Percentiles rank a stretch among this genome's conserved stretches.
Conservation (phyloP, 2,888 invertebrate genomes). For the Antheraea yamamai region DNA sequence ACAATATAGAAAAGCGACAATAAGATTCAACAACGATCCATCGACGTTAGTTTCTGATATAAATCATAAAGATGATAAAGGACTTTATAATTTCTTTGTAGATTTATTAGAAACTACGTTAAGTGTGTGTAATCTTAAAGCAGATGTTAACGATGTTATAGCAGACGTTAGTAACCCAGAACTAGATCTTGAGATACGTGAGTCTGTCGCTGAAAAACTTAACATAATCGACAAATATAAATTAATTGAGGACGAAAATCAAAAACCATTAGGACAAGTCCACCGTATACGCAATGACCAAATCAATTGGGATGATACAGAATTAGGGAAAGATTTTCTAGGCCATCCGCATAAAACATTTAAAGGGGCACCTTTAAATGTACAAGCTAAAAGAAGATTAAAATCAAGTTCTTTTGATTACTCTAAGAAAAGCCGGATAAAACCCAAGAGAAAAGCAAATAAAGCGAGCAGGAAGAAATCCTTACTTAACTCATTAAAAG, state of each 20-base stretch:
- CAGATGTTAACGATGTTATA: conserved; percentile 26
- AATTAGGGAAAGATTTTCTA: conserved; percentile 18
- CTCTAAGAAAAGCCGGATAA: background rate
- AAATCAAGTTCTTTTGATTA: background rate
- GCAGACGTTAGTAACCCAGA: conserved; percentile 35
- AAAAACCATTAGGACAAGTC: conserved; percentile 27
- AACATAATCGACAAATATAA: conserved; percentile 2
- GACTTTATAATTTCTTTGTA: conserved; percentile 60
- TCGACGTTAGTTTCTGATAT: conserved; percentile 37
- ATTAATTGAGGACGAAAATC: conserved; percentile 13
- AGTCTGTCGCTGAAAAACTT: conserved; percentile 47
- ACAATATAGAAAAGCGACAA: conserved; percentile 24
- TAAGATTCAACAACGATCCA: conserved; percentile 37
- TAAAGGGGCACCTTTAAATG: conserved; percentile 6
- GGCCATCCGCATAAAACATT: conserved; percentile 11
- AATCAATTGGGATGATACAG: conserved; percentile 15
- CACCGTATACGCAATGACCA: conserved; percentile 25
- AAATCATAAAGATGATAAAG: conserved; percentile 39
- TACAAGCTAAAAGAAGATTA: conserved; percentile 28
- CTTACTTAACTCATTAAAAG: conserved; percentile 51
- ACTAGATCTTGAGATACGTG: conserved; percentile 47
- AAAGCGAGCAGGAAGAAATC: conserved; percentile 42
- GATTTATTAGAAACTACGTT: conserved; percentile 60
- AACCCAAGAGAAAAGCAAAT: conserved; percentile 27
- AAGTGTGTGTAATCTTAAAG: conserved; percentile 47